Evolutionary conservation across 2,113 vertebrate genomes (phyloP), one percentile per base, ranked within the genome.

Genomic region (Penelope pileata): DNA sequence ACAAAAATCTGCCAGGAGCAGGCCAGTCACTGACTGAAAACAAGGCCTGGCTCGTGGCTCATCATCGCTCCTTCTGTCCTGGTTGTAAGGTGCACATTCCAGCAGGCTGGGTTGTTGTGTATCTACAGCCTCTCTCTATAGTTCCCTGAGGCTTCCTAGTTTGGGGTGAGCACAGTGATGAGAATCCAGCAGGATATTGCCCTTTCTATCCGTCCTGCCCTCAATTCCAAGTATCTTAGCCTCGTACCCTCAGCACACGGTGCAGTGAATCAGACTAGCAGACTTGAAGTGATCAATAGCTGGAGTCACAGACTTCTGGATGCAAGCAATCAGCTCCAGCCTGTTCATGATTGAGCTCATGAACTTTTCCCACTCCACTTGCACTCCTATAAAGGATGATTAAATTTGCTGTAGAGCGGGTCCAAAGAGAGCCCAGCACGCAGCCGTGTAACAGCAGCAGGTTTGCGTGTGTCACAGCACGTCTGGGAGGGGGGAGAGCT

Each of bases 401-500:
- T 32, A 34, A 43, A 69, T 6, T 50, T 1, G 2, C 36, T 36
- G 1, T 6, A 76, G 43, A 4, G 26, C 32, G 30, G 11, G 38
- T n/a, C 34, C 40, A 76, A 19, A 32, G 45, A 73, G 17, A 86
- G 16, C 30, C 9, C 48, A 86, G 48, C 11, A 26, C 10, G 1
- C 7, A 14, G 1, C 0, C 18, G 62, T n/a, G n/a, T 3, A 54
- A 16, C 12, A 58, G 32, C 24, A 59, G 38, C 43, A 53, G 3
- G 36, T 66, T n/a, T 67, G 15, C 1, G 2, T 18, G 43, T n/a
- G n/a, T n/a, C n/a, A n/a, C n/a, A n/a, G n/a, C n/a, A n/a, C 1
- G 0, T 18, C 16, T 2, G 48, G 2, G 1, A 23, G 29, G 54
- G 27, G 34, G n/a, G 48, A 63, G 11, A 77, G n/a, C 18, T 0